Percentiles rank a stretch among this genome's conserved stretches.
Evolutionary conservation across 2,113 vertebrate genomes (phyloP).

Genomic region (Pterocles orientalis): DNA sequence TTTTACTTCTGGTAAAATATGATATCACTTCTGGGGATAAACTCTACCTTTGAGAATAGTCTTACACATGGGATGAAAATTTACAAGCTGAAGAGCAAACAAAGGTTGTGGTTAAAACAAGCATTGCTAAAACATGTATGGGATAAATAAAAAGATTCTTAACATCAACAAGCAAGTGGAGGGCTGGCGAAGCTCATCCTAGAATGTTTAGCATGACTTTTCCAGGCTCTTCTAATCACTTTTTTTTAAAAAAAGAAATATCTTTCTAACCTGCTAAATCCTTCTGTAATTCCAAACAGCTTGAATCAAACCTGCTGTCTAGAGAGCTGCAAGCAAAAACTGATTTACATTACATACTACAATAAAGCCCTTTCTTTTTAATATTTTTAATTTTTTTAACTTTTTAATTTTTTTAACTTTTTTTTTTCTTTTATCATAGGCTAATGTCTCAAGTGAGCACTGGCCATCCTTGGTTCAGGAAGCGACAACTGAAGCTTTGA

Average conservation of each 20-base stretch:
- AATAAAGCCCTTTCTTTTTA: fast-evolving
- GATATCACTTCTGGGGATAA: background rate
- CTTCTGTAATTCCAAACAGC: background rate
- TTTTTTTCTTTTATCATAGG: slow-evolving; percentile 65
- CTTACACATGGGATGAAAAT: background rate
- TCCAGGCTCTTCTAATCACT: background rate
- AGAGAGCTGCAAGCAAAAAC: background rate
- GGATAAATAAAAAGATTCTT: background rate
- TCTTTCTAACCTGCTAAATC: background rate
- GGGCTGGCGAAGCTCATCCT: background rate
- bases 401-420: background rate
- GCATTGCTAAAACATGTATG: background rate
- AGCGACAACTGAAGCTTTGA: slow-evolving; percentile 89
- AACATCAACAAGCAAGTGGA: background rate
- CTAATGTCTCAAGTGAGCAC: slow-evolving; percentile 77
- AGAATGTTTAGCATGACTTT: background rate
- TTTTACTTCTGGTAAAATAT: background rate
- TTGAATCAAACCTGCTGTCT: background rate
- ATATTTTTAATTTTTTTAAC: background rate
- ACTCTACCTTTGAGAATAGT: background rate
- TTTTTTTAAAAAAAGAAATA: background rate
- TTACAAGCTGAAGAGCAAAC: background rate
- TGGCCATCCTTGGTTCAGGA: slow-evolving; percentile 91
- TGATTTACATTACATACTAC: background rate
- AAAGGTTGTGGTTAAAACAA: background rate